Base-by-base conservation (phyloP, 23 tunicate genomes). In the Botrylloides violaceus region DNA sequence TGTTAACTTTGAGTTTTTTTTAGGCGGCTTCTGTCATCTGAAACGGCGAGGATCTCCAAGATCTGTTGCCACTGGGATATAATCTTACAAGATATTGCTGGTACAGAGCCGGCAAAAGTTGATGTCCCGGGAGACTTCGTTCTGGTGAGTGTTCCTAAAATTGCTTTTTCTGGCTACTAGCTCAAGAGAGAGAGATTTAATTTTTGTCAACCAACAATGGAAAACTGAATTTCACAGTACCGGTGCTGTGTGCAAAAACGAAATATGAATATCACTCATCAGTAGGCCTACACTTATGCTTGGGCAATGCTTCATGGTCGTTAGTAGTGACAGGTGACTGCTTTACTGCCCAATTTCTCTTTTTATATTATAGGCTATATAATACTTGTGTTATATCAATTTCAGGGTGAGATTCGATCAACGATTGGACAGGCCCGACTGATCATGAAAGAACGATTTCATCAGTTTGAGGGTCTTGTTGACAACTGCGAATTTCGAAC, bases 351-450 rank as follows among this genome's bases (percentile, higher is more conserved):
- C 12, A 12, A 47, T 47, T 47, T 47, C 55, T 47, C 18, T 47
- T 47, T 47, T 12, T 12, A 47, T 12, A 47, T 47, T 12, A 12
- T 47, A 47, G 18, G 12, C 18, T 47, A 18, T 12, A 47, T 12
- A 47, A 47, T 12, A 47, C 18, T 47, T 12, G 18, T 47, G 18
- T 47, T 47, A 12, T 18, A 60, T 32, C 12, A 65, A 65, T 68
- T 66, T 56, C 66, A 90, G 97, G 97, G 97, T 35, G 82, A 79
- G 32, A 83, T 90, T 34, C 32, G 97, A 55, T 78, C 91, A 3
- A 71, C 66, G 15, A 62, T 90, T 53, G 97, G 97, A 1, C 89
- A 90, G 61, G 97, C 81, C 6, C 58, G 60, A n/a, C 59, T 90
- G 30, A 75, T 90, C 21, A 79, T 90, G 63, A 74, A 60, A 3